Conservation (phyloP, 2,797 vertebrate genomes). For the Galago senegalensis region DNA sequence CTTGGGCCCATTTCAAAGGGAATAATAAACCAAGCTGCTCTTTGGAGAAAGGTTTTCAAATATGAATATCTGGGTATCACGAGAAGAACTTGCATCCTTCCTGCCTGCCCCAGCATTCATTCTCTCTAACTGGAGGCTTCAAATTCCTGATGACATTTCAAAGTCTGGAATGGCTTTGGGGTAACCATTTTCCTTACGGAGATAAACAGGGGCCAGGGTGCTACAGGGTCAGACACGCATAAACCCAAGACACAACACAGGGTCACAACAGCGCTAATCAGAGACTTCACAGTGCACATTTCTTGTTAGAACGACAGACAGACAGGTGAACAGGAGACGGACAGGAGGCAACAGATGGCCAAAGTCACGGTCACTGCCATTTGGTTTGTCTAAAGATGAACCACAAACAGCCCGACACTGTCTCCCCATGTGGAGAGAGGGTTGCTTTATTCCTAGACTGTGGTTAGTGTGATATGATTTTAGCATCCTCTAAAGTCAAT, state of each 20-base stretch:
- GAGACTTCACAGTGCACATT: constrained; percentile 66
- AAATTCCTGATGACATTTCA: not conserved
- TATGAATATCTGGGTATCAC: not conserved
- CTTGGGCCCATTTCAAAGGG: not conserved
- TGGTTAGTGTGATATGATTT: constrained; percentile 72
- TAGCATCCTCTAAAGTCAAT: constrained; percentile 76
- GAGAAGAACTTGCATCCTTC: not conserved
- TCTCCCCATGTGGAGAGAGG: constrained; percentile 69
- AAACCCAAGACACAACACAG: constrained; percentile 71
- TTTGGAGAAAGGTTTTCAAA: not conserved
- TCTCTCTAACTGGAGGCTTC: not conserved
- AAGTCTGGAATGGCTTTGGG: constrained; percentile 32
- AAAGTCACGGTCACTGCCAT: constrained; percentile 69
- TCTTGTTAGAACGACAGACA: constrained; percentile 74
- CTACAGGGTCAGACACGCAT: constrained; percentile 58
- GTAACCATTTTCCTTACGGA: constrained; percentile 49
- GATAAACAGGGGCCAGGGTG: constrained; percentile 50
- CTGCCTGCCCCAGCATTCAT: not conserved
- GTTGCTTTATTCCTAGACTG: constrained; percentile 69
- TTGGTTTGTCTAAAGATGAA: constrained; percentile 68
- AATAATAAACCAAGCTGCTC: not conserved
- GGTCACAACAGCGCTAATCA: constrained; percentile 68
- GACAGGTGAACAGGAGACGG: not conserved
- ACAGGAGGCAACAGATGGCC: constrained; percentile 64
- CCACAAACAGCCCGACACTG: constrained; percentile 49